These are phyloP conservation scores for Edolisoma coerulescens DNA, from an alignment of 2,113 vertebrate species.

Conservation along the genomic window DNA sequence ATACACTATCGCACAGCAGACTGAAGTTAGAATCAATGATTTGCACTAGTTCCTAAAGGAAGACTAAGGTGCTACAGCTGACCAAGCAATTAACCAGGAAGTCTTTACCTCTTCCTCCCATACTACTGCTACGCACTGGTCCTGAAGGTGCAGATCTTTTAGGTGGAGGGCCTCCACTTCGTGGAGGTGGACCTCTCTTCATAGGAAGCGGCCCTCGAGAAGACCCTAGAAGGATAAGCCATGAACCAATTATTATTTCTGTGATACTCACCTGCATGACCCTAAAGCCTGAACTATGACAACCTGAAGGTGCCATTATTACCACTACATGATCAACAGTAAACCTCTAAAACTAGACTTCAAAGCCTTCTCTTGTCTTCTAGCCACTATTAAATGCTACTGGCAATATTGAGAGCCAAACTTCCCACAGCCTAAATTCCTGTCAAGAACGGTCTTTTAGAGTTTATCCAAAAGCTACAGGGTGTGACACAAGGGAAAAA, in stretches of 20 bases:
- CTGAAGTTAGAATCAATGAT: not conserved
- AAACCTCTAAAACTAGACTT: not conserved
- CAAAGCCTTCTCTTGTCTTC: not conserved
- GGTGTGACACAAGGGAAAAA: not conserved
- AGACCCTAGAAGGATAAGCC: slow-evolving; percentile 71
- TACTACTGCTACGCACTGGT: slow-evolving; percentile 84
- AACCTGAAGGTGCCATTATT: not conserved
- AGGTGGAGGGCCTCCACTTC: slow-evolving; percentile 91
- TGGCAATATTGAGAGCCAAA: not conserved
- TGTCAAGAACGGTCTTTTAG: not conserved
- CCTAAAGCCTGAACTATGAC: not conserved
- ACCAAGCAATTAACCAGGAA: not conserved
- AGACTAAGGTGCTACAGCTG: not conserved
- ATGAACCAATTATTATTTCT: not conserved
- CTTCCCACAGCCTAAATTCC: not conserved
- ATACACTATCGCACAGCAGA: not conserved
- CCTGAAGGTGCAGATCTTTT: slow-evolving; percentile 92
- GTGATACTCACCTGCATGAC: not conserved
- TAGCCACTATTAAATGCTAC: not conserved
- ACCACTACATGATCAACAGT: not conserved
- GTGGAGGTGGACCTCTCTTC: slow-evolving; percentile 92
- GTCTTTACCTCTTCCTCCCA: slow-evolving; percentile 86
- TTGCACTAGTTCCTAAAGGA: not conserved
- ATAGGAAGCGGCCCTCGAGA: slow-evolving; percentile 93
- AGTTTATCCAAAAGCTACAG: not conserved